Conservation (phyloP, 2,797 vertebrate species). For the Nannoperca obscura region DNA sequence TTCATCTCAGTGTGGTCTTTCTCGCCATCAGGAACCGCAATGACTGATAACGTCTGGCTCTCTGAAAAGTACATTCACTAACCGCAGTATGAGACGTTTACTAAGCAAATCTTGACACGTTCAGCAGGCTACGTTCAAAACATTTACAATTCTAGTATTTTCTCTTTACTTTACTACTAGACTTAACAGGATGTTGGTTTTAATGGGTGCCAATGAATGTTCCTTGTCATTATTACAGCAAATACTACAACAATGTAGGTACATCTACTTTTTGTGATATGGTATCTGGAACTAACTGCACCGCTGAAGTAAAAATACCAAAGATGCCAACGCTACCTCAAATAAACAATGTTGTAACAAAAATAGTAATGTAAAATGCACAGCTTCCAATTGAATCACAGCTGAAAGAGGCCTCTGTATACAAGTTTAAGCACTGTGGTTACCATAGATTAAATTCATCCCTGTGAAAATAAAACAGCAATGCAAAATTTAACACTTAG, state of each 20-base stretch:
- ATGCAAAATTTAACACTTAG: slow-evolving; percentile 9
- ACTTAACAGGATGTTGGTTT: slow-evolving; percentile 1
- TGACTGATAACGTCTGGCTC: slow-evolving; percentile 43
- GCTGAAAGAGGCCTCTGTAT: neutral
- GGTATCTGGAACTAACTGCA: neutral
- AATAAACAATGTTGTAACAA: neutral
- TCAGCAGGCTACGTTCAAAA: neutral
- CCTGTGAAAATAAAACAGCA: neutral
- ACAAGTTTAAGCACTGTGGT: neutral
- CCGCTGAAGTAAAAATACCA: neutral
- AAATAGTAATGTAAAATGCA: neutral
- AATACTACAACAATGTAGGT: neutral
- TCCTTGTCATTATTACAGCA: neutral
- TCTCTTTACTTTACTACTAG: neutral
- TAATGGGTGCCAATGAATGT: neutral
- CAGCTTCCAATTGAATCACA: slow-evolving; percentile 4
- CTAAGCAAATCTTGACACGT: neutral
- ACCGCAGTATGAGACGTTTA: neutral
- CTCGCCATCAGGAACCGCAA: slow-evolving; percentile 35
- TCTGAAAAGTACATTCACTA: slow-evolving; percentile 31
- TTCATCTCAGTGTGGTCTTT: slow-evolving; percentile 38
- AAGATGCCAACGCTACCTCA: neutral
- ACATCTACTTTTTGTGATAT: neutral
- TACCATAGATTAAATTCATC: neutral
- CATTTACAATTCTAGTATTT: slow-evolving; percentile 14